Evolutionary conservation across 2,797 vertebrate species (phyloP), one percentile per base, ranked within the genome.

Genomic region (Heliangelus exortis): DNA sequence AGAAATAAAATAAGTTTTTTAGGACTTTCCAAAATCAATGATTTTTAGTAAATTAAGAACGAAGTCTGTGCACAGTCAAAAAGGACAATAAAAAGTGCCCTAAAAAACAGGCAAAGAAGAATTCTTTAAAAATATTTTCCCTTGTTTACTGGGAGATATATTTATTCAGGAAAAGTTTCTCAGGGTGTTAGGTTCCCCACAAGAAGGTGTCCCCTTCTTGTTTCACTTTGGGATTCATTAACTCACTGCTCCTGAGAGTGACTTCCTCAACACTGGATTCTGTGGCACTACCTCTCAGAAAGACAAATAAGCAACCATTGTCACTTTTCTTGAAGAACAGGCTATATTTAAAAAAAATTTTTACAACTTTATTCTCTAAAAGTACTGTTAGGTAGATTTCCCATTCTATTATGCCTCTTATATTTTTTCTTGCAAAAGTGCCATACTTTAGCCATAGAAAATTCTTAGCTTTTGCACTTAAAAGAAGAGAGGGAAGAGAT

Each of bases 191-290:
- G 4, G 17, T 85, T 92, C 36, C 80, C 66, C 48, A 22, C 54
- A 75, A n/a, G n/a, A n/a, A n/a, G n/a, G n/a, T n/a, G 22, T 34
- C 16, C 22, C 33, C 87, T 83, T 89, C 26, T 26, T 65, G 33
- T 65, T 93, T 92, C 53, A 41, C 36, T 92, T 81, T 74, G 68
- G 66, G 76, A 80, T 94, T 91, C 53, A 72, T 94, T 87, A 93
- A 69, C 62, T 91, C 57, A 54, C 31, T 75, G 22, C 53, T 90
- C 34, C 39, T 81, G n/a, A 26, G 9, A 2, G 0, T 87, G 39
- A 74, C 31, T 74, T 58, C 15, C 36, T 72, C 22, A 57, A 75
- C 17, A 67, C 45, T 82, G 50, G 22, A 48, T 77, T 94, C 29
- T 33, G 34, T 48, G 54, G 19, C 50, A 84, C 26, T 69, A 77